Evolutionary conservation across 2,888 invertebrate genomes (phyloP).

Genomic region (Dicranocentrus wangi): DNA sequence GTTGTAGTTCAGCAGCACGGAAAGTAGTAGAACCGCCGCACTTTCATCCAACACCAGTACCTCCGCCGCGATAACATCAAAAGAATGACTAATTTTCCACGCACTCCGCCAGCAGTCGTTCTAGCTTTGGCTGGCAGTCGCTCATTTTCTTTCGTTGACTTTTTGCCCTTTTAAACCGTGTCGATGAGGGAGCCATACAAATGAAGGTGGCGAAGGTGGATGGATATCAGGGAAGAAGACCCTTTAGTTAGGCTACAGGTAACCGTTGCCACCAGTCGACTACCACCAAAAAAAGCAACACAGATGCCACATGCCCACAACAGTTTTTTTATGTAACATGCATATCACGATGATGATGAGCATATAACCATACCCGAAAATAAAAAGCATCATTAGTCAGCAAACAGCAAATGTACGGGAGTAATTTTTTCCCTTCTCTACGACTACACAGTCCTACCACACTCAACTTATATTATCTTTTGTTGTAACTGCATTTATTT

Average conservation of each 20-base stretch:
- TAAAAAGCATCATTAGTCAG: slow-evolving; percentile 60
- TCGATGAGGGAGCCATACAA: slow-evolving; percentile 48
- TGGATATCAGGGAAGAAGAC: slow-evolving; percentile 41
- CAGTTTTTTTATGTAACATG: slow-evolving; percentile 4
- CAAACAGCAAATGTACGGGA: neutral
- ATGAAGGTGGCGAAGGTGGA: slow-evolving; percentile 22
- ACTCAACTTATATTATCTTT: too few relatives aligned
- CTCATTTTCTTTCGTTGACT: slow-evolving; percentile 47
- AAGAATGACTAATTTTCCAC: slow-evolving; percentile 58
- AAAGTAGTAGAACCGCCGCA: neutral
- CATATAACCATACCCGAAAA: slow-evolving; percentile 20
- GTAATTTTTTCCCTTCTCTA: slow-evolving; percentile 5
- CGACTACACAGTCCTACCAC: too few relatives aligned
- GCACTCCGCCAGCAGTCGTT: slow-evolving; percentile 7
- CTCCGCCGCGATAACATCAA: slow-evolving; percentile 40
- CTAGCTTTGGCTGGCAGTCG: slow-evolving; percentile 29
- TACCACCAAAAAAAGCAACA: slow-evolving; percentile 30
- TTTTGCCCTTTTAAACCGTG: slow-evolving; percentile 61
- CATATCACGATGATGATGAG: slow-evolving; percentile 9
- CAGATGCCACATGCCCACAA: slow-evolving; percentile 45
- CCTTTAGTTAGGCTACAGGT: slow-evolving; percentile 14
- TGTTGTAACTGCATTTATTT: slow-evolving; percentile 3
- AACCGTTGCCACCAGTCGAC: slow-evolving; percentile 37
- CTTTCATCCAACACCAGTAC: slow-evolving; percentile 9
- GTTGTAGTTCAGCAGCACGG: slow-evolving; percentile 5